Conservation (phyloP, 2,113 vertebrate genomes). For the Hemibagrus wyckioides region DNA sequence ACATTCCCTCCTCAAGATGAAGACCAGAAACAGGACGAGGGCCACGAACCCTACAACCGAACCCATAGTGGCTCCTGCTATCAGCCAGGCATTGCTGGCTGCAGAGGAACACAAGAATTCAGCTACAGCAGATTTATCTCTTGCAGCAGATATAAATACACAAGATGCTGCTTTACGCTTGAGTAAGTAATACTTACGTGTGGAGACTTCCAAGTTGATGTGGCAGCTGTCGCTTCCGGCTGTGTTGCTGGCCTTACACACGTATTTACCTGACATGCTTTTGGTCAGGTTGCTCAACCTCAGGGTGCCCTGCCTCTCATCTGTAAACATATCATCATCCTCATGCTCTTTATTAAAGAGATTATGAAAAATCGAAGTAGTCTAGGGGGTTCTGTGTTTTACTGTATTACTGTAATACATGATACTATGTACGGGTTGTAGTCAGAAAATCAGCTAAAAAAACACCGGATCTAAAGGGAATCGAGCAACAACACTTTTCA, state of each 20-base stretch:
- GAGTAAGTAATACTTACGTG: conserved; percentile 66
- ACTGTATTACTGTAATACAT: background rate
- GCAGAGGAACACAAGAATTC: conserved; percentile 22
- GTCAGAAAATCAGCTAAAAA: background rate
- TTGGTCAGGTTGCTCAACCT: conserved; percentile 81
- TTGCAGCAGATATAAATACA: background rate
- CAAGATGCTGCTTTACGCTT: background rate
- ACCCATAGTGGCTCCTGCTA: conserved; percentile 80
- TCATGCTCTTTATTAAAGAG: background rate
- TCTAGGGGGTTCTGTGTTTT: background rate
- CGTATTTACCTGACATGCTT: conserved; percentile 83
- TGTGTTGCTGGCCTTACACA: conserved; percentile 80
- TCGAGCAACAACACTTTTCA: background rate
- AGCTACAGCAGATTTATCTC: background rate
- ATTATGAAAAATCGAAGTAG: background rate
- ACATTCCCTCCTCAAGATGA: conserved; percentile 72
- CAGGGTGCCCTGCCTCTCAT: conserved; percentile 77
- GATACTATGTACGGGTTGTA: background rate
- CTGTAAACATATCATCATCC: conserved; percentile 64
- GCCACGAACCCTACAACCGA: conserved; percentile 78
- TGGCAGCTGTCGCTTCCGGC: conserved; percentile 83
- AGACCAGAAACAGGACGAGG: conserved; percentile 73
- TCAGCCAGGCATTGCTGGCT: conserved; percentile 76
- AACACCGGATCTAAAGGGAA: background rate
- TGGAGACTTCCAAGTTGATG: conserved; percentile 82